A percentile compares a stretch with the other conserved stretches of the same genome.
Conservation (phyloP, 2,888 invertebrate genomes). For the Cheilosia urbana region DNA sequence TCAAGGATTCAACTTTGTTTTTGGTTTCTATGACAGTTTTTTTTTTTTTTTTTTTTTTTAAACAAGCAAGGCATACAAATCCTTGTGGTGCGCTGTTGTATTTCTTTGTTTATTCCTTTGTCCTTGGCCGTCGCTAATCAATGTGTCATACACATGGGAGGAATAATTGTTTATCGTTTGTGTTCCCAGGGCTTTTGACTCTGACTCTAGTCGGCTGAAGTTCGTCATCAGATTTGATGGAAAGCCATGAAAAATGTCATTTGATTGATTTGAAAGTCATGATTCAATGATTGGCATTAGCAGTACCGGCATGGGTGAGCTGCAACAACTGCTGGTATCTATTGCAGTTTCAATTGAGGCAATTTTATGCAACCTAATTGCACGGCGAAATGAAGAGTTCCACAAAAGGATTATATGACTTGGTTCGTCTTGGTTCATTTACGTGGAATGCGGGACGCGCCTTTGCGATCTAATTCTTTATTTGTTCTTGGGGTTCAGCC, state of each 20-base stretch:
- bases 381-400: background rate
- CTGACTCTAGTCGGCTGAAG: conserved; percentile 30
- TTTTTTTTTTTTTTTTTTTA: conserved; percentile 20
- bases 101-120: conserved; percentile 62
- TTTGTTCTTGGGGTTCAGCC: too few species aligned
- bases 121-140: conserved; percentile 73
- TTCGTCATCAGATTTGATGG: conserved; percentile 66
- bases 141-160: conserved; percentile 72
- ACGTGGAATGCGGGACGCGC: conserved; percentile 14
- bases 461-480: background rate
- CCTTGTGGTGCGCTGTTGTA: conserved; percentile 44
- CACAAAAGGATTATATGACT: conserved; percentile 43
- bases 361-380: conserved; percentile 62
- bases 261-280: conserved; percentile 67
- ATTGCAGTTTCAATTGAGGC: background rate
- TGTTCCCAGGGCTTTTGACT: conserved; percentile 59
- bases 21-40: conserved; percentile 64
- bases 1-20: conserved; percentile 69
- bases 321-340: conserved; percentile 68
- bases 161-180: conserved; percentile 61
- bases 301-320: conserved; percentile 58
- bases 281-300: conserved; percentile 62
- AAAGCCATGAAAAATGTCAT: conserved; percentile 61
- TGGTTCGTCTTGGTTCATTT: conserved; percentile 8
- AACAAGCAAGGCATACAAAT: conserved; percentile 34